These are phyloP conservation scores for Chironomus striatipennis DNA, from an alignment of 1,140 invertebrate genomes.

Conservation along the genomic window DNA sequence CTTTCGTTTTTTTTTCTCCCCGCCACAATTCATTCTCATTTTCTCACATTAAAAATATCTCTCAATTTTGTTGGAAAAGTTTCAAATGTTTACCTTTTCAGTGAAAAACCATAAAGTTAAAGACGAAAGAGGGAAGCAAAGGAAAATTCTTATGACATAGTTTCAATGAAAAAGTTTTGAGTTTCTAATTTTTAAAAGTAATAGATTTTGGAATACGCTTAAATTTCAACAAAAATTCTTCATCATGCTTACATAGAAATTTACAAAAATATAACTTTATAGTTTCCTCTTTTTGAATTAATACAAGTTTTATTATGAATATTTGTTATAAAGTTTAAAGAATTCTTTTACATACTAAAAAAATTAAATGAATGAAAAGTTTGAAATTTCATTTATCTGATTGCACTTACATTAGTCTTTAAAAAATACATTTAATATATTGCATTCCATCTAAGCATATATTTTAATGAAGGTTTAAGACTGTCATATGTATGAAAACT, in stretches of 20 bases:
- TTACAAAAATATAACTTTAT: background rate
- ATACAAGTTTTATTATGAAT: background rate
- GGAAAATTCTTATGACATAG: background rate
- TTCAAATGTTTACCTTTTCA: conserved; percentile 3
- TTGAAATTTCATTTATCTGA: background rate
- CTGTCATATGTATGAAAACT: background rate
- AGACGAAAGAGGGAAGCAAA: too few relatives aligned
- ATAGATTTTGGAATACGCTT: too few relatives aligned
- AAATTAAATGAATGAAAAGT: background rate
- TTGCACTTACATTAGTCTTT: background rate
- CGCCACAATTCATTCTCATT: background rate
- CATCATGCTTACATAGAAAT: too few relatives aligned
- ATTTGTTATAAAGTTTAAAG: background rate
- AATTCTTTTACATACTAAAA: background rate
- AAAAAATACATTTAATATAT: too few relatives aligned
- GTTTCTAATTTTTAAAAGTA: too few relatives aligned
- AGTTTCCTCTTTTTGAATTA: background rate
- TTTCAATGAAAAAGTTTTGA: background rate
- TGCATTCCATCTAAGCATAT: too few relatives aligned
- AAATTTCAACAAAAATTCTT: too few relatives aligned
- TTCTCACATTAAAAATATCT: too few relatives aligned
- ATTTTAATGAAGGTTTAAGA: background rate
- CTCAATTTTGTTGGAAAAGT: background rate
- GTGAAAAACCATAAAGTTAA: background rate
- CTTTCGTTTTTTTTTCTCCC: background rate